Evolutionary conservation across 2,797 vertebrate genomes (phyloP).

Genomic region (Phyllotis vaccarum): DNA sequence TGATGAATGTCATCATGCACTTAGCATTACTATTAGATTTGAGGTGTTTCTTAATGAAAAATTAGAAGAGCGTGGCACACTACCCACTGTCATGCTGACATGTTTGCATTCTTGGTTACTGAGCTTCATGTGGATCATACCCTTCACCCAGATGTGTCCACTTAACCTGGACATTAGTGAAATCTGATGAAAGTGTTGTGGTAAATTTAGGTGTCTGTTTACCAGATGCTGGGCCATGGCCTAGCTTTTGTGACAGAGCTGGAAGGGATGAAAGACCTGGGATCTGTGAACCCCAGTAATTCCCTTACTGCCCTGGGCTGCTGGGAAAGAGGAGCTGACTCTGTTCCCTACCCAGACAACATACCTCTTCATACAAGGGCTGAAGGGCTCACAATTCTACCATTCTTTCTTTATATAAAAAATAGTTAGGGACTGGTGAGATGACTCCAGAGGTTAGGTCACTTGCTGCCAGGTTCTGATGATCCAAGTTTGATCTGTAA

Average conservation of each 20-base stretch:
- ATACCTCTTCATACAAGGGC: neutral
- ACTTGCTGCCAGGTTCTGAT: neutral
- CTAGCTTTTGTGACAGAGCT: neutral
- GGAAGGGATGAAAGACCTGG: neutral
- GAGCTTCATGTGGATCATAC: neutral
- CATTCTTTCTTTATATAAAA: neutral
- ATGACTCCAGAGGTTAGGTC: neutral
- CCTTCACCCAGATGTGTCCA: neutral
- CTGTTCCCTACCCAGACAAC: neutral
- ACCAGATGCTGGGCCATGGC: neutral
- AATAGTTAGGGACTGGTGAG: neutral
- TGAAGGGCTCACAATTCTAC: neutral
- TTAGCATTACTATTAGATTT: neutral
- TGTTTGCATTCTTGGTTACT: neutral
- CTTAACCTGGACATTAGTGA: neutral
- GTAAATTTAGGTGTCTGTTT: conserved; percentile 34
- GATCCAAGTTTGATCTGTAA: neutral
- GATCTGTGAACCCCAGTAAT: neutral
- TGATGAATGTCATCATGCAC: neutral
- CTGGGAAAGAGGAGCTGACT: neutral
- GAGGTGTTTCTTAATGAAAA: neutral
- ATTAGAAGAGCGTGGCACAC: neutral
- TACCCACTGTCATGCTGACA: neutral
- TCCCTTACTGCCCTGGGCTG: neutral
- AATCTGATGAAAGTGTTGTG: neutral